Percentiles rank a stretch among this genome's conserved stretches.
phyloP scores from a whole-genome alignment of 2,888 invertebrate species.

The Candidula unifasciata region DNA sequence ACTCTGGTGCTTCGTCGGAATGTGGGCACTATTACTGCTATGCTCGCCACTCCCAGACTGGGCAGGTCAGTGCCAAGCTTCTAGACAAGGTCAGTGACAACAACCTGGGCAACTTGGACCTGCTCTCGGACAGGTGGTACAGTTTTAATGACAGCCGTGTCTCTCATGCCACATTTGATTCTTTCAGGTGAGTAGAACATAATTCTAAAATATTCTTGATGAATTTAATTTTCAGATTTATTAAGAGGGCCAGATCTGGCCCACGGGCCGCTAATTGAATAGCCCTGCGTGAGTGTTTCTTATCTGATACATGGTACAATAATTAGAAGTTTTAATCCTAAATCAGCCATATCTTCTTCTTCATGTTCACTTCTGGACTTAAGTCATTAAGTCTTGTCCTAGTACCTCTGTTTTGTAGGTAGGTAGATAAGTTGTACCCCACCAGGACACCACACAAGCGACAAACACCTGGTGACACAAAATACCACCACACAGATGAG shows the following conservation, averaged over 20 bases:
- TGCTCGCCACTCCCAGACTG: conserved; percentile 78
- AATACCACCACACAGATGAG: no score
- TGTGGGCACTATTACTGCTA: conserved; percentile 93
- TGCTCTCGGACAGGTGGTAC: conserved; percentile 83
- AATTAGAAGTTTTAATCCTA: no score
- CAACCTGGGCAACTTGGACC: conserved; percentile 68
- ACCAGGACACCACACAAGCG: no score
- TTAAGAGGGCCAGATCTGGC: not conserved
- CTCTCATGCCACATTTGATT: conserved; percentile 71
- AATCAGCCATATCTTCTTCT: no score
- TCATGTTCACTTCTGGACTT: no score
- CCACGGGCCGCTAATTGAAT: no score
- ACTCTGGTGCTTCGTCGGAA: conserved; percentile 89
- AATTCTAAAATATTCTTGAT: not conserved
- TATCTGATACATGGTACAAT: no score
- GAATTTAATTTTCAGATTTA: not conserved
- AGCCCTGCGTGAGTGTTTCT: not conserved
- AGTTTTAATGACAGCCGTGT: conserved; percentile 90
- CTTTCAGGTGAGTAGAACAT: conserved; percentile 61
- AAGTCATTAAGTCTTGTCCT: no score
- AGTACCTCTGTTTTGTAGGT: no score
- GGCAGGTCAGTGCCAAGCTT: conserved; percentile 58
- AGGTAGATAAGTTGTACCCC: no score
- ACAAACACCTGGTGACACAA: no score
- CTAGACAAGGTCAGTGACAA: conserved; percentile 50